phyloP scores from a whole-genome alignment of 2,888 invertebrate species.

The Ormyrus nitidulus region DNA sequence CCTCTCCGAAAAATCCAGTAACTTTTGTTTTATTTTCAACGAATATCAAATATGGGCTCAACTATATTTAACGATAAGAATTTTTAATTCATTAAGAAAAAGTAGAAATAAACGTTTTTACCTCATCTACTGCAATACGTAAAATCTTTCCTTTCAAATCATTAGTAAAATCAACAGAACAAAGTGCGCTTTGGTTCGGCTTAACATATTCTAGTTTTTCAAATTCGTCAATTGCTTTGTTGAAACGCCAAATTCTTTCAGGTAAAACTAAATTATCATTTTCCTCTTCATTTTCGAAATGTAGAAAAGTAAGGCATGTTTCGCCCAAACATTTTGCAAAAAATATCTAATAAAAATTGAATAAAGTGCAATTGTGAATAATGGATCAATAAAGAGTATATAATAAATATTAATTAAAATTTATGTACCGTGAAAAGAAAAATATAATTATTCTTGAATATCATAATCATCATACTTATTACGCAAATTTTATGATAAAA shows the following conservation, averaged over 20 bases:
- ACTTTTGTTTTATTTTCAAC: constrained; percentile 64
- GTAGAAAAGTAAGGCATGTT: constrained; percentile 43
- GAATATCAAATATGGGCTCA: constrained; percentile 71
- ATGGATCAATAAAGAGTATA: no score
- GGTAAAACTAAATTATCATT: constrained; percentile 44
- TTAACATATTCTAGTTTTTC: constrained; percentile 52
- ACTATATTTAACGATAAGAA: constrained; percentile 60
- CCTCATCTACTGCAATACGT: constrained; percentile 67
- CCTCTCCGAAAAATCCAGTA: constrained; percentile 74
- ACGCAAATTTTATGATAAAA: no score
- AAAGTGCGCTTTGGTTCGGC: constrained; percentile 58
- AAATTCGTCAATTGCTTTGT: constrained; percentile 57
- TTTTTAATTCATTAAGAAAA: background rate
- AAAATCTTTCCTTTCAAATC: constrained; percentile 67
- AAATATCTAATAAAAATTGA: constrained; percentile 12
- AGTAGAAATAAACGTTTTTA: constrained; percentile 50
- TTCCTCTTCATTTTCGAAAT: constrained; percentile 6
- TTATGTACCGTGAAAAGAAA: no score
- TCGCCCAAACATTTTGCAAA: constrained; percentile 6
- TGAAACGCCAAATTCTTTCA: constrained; percentile 61
- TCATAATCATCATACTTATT: no score
- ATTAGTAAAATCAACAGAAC: constrained; percentile 61
- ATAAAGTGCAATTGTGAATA: no score
- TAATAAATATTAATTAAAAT: no score
- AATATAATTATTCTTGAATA: no score